Evolutionary conservation across 2,797 vertebrate genomes (phyloP).

Genomic region (Morus bassanus): DNA sequence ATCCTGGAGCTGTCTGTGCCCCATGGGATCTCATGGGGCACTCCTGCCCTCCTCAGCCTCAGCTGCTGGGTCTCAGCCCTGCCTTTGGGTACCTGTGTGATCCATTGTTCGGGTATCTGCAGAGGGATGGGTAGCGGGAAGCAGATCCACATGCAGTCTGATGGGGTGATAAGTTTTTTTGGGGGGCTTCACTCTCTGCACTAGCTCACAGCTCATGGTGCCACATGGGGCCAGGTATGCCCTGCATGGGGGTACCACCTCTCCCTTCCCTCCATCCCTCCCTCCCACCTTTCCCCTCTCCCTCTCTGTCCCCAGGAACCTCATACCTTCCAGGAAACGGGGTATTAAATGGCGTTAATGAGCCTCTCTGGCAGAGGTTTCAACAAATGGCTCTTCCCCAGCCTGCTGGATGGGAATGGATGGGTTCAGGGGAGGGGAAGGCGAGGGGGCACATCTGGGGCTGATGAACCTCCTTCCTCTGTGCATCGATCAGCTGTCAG

Average conservation of each 20-base stretch:
- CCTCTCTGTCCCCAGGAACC: not conserved
- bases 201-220: not conserved
- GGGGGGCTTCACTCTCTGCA: not conserved
- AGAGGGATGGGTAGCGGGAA: not conserved
- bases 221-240: not conserved
- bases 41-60: not conserved
- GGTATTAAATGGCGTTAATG: constrained; percentile 6
- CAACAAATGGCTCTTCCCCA: constrained; percentile 6
- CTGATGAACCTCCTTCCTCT: constrained; percentile 12
- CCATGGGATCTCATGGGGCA: not conserved
- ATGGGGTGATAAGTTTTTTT: fast-evolving
- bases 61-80: not conserved
- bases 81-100: not conserved
- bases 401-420: constrained; percentile 8
- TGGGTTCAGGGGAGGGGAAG: not conserved
- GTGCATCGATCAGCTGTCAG: constrained; percentile 34
- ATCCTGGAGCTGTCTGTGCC: too few relatives aligned
- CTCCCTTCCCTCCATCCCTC: not conserved
- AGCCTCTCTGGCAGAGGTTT: not conserved
- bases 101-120: fast-evolving
- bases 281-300: not conserved
- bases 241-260: not conserved
- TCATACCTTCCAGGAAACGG: constrained; percentile 31
- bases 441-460: not conserved
- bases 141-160: fast-evolving